Evolutionary conservation across 2,888 invertebrate species (phyloP).

Genomic region (Subacronicta megacephala): DNA sequence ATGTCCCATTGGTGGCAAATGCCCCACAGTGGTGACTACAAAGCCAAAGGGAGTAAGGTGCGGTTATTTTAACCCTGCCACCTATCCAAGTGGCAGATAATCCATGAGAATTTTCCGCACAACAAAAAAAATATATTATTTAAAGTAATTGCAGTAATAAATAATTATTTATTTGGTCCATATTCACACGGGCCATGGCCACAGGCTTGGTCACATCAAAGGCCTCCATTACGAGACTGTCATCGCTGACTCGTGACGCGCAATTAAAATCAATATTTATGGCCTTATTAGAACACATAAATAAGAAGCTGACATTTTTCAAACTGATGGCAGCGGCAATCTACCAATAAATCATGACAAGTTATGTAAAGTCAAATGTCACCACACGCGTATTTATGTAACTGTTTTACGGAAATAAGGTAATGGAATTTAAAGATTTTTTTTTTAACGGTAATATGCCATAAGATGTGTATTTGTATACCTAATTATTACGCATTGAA

Average conservation of each 20-base stretch:
- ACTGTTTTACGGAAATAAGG: slow-evolving; percentile 20
- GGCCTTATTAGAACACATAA: slow-evolving; percentile 69
- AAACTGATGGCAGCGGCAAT: slow-evolving; percentile 60
- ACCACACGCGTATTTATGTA: slow-evolving; percentile 30
- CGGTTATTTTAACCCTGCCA: too few species aligned
- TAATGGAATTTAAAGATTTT: slow-evolving; percentile 14
- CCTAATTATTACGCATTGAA: too few species aligned
- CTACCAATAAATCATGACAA: slow-evolving; percentile 55
- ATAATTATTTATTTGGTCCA: neutral
- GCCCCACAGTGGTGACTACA: too few species aligned
- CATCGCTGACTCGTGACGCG: slow-evolving; percentile 61
- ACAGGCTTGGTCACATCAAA: slow-evolving; percentile 53
- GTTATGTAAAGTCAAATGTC: slow-evolving; percentile 46
- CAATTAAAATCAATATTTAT: slow-evolving; percentile 81
- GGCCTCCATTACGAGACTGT: slow-evolving; percentile 64
- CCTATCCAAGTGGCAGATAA: too few species aligned
- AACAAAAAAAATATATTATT: too few species aligned
- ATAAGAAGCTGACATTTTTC: slow-evolving; percentile 68
- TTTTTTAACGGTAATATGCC: too few species aligned
- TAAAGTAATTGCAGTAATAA: neutral
- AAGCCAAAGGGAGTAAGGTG: too few species aligned
- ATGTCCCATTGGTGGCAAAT: too few species aligned
- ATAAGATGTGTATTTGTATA: too few species aligned
- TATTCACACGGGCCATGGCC: slow-evolving; percentile 33
- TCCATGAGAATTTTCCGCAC: too few species aligned